Base-by-base conservation (phyloP, 2,113 vertebrate species). In the Oreochromis spilurus region DNA sequence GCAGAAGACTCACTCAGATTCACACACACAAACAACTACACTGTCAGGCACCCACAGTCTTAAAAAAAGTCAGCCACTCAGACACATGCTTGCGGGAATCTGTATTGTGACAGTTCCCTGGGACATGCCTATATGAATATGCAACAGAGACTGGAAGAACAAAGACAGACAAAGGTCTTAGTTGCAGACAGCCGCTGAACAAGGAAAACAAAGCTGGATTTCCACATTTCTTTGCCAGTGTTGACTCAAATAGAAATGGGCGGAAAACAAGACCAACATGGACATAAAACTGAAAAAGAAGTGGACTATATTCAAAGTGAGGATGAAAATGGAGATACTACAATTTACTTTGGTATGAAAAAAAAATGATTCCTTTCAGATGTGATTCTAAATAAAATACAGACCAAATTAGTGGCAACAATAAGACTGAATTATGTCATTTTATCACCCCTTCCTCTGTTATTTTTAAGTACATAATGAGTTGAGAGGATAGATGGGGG, bases 61-160 rank as follows among this genome's bases (percentile, higher is more conserved):
- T 43, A 78, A 53, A 89, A 79, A 88, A 17, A 77, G 52, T 70
- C 24, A 86, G 58, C 53, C 52, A 75, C 26, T 84, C 54, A 88
- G 65, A 83, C 9, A 4, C 81, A 83, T 60, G 58, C 77, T 77
- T 81, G 58, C 34, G 79, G 65, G 78, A 87, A 84, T 88, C 52
- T 84, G 72, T 40, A 60, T 79, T 48, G 78, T 86, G 88, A 89
- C 85, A 88, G 70, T 82, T 87, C 80, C 84, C 14, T 7, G 40
- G 75, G 87, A 88, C 62, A 82, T 80, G 85, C 86, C 84, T 84
- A 62, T 40, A 87, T 93, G 43, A 91, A 90, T 91, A 90, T 87
- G 57, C 36, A 88, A 84, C 62, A 89, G 43, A 48, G 55, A 67
- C 38, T 10, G 34, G 52, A 53, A 89, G 58, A 83, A 87, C 88